Percentiles rank a stretch among this genome's conserved stretches.
phyloP scores from a whole-genome alignment of 2,113 vertebrate species.

The Notothenia coriiceps region DNA sequence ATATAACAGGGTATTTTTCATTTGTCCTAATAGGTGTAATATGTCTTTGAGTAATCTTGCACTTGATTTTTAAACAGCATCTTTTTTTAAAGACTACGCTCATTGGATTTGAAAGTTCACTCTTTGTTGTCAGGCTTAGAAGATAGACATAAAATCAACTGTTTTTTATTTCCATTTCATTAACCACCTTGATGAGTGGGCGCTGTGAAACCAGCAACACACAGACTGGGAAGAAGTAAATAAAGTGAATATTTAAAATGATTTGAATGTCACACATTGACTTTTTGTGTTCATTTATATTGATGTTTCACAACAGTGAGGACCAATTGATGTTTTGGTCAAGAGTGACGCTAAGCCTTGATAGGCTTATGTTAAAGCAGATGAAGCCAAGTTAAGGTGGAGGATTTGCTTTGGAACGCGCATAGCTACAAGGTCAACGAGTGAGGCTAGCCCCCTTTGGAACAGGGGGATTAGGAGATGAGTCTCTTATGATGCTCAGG shows the following conservation, averaged over 20 bases:
- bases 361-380: constrained; percentile 28
- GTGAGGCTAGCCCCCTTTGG: background rate
- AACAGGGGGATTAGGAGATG: constrained; percentile 45
- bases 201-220: constrained; percentile 35
- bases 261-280: background rate
- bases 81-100: constrained; percentile 29
- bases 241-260: constrained; percentile 1
- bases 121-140: constrained; percentile 46
- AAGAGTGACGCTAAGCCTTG: constrained; percentile 18
- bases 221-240: background rate
- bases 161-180: constrained; percentile 64
- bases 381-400: constrained; percentile 51
- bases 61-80: constrained; percentile 44
- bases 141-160: constrained; percentile 62
- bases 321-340: constrained; percentile 21
- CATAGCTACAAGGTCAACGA: constrained; percentile 42
- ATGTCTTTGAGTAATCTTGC: constrained; percentile 32
- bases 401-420: constrained; percentile 48
- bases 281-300: constrained; percentile 12
- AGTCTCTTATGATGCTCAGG: constrained; percentile 58
- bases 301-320: background rate
- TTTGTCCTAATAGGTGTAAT: constrained; percentile 33
- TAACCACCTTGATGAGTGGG: constrained; percentile 53
- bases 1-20: constrained; percentile 49
- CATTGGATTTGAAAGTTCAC: constrained; percentile 58